Conservation (phyloP, 1,140 invertebrate genomes). For the Euglossa dilemma region DNA sequence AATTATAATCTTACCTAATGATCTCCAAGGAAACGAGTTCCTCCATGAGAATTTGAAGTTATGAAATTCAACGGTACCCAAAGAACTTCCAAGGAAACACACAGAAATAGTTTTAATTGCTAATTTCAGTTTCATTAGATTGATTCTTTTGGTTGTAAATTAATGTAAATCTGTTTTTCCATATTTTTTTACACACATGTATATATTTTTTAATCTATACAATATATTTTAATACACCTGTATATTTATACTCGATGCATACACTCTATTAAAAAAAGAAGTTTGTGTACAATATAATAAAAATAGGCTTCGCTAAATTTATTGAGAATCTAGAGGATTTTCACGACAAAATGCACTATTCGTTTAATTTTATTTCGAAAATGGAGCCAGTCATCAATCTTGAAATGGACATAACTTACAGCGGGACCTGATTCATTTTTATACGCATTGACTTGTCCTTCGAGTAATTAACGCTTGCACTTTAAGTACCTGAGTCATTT, state of each 20-base stretch:
- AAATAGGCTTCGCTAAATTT: background rate
- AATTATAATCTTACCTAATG: background rate
- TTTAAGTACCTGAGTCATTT: conserved; percentile 47
- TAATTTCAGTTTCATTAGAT: conserved; percentile 4
- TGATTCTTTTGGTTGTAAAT: conserved; percentile 2
- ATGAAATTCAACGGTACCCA: background rate
- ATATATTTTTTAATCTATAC: conserved; percentile 50
- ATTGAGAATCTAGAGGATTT: background rate
- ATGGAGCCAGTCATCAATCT: conserved; percentile 24
- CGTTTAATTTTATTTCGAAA: conserved; percentile 6
- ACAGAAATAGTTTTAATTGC: background rate
- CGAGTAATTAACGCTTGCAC: conserved; percentile 45
- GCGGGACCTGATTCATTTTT: conserved; percentile 49
- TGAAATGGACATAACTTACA: conserved; percentile 17
- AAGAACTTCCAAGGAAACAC: background rate
- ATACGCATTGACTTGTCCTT: conserved; percentile 31
- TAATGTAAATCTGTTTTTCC: conserved; percentile 10
- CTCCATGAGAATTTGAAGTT: background rate
- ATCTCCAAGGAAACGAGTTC: background rate
- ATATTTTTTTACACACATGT: conserved; percentile 38
- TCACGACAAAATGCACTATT: background rate
- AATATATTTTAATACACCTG: conserved; percentile 49
- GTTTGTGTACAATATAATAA: background rate
- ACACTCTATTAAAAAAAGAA: conserved; percentile 8
- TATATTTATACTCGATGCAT: conserved; percentile 26